Percentiles rank a stretch among this genome's conserved stretches.
Evolutionary conservation across 2,888 invertebrate genomes (phyloP).

Genomic region (Pseudococcus jackbeardsleyi): DNA sequence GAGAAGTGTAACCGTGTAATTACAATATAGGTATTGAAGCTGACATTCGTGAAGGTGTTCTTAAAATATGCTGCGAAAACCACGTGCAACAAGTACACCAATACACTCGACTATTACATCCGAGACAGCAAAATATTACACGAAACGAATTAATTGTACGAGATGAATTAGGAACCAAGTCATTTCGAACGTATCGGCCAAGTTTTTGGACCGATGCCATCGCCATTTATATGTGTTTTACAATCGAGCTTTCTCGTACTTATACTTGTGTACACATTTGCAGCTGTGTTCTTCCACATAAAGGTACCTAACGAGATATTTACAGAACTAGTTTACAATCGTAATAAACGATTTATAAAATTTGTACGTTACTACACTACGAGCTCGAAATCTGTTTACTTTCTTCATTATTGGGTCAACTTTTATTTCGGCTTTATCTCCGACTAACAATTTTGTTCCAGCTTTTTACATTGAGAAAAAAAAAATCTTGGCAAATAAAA

Average conservation of each 20-base stretch:
- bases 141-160: neutral
- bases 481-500: neutral
- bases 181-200: neutral
- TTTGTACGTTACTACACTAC: neutral
- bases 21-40: conserved; percentile 2
- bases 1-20: neutral
- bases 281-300: neutral
- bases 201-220: neutral
- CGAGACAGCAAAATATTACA: neutral
- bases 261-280: neutral
- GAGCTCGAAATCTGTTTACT: neutral
- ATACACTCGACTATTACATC: neutral
- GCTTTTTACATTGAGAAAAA: neutral
- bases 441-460: no score
- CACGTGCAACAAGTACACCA: conserved; percentile 9
- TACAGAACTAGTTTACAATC: conserved; percentile 17
- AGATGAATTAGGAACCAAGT: conserved; percentile 29
- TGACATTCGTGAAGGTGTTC: conserved; percentile 17
- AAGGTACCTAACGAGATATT: conserved; percentile 7
- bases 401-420: neutral
- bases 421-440: neutral
- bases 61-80: neutral
- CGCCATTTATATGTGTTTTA: neutral
- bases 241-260: neutral
- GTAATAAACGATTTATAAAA: conserved; percentile 1